Base-by-base conservation (phyloP, 37 sponge, comb jelly and placozoan species). In the Crambe crambe region DNA sequence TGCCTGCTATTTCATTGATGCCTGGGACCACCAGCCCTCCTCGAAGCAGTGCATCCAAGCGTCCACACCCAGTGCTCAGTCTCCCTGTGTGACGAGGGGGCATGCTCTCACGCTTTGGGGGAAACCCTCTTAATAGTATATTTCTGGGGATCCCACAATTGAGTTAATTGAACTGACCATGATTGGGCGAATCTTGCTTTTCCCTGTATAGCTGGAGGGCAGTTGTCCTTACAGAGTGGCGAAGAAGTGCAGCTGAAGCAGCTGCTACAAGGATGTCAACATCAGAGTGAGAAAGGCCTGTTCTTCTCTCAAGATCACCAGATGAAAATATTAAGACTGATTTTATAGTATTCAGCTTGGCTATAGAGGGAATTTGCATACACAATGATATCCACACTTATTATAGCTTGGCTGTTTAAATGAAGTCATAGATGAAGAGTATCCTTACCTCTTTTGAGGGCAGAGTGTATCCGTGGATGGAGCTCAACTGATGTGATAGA, bases 1-100 rank as follows among this genome's bases (percentile, higher is more conserved):
- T 85, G 18, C 97, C 97, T 3, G 90, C 87, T 38, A 97, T 68
- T 71, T 97, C 97, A 21, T 84, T 92, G 39, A 97, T 36, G 25
- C 93, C 86, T 2, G 84, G 88, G 17, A 84, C 74, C 54, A 91
- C 68, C 38, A 95, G 41, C 2, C 97, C 97, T n/a, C 97, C 97
- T 10, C 85, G 54, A 26, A 97, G 83, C 8, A 42, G 27, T 0
- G 56, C 1, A 76, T 97, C 90, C 57, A 97, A 70, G 29, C 70
- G 27, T 0, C 76, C 57, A 83, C 95, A 97, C 15, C 92, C 95
- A 27, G 81, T 79, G n/a, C 80, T 85, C 86, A 96, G 63, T n/a
- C 79, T 71, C n/a, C 87, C 92, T 86, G 37, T 0, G 32, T 23
- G 4, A 25, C n/a, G n/a, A n/a, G 30, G 10, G 31, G 12, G 56